Base-by-base conservation (phyloP, 2,113 vertebrate genomes). In the Nycticryphes semicollaris region DNA sequence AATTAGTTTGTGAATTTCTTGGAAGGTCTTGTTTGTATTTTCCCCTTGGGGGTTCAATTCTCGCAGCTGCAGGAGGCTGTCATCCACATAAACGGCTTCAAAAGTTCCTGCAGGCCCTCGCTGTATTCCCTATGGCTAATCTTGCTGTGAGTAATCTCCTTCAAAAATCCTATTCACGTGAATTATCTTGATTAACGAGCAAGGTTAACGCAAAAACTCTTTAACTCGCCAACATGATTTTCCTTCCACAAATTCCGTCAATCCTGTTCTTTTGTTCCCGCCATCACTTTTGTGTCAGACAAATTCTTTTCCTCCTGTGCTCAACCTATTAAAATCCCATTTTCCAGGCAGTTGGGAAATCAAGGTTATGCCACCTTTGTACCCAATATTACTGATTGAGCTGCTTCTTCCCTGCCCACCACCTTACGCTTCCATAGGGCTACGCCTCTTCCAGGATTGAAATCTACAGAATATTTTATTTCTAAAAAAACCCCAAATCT, bases 81-180 rank as follows among this genome's bases (percentile, higher is more conserved):
- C 91, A 94, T 56, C 30, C 84, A 82, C 74, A 73, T 89, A 96
- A 97, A 69, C 92, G 91, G 73, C 66, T 89, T 91, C 94, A 43
- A 27, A 96, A 96, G 81, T 87, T 96, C 87, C 89, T 93, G 89
- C 89, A 93, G 91, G 82, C 76, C 66, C 91, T 76, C 33, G 81
- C 64, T 91, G 6, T 11, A 82, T 84, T 94, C 95, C 89, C 95
- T 89, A 94, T 47, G 66, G 96, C 63, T 96, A 68, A 95, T 82
- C 96, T 95, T 30, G 62, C 89, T 95, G 94, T 48, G 95, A 95
- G 94, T 93, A 94, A 96, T 96, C 95, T 81, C 93, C 91, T 93
- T 87, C 94, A 94, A 91, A 94, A 84, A 94, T 45, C 95, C 96
- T 82, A 84, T 50, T 97, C 94, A 87, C 37, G 62, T 39, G 87